Conservation (phyloP, 2,113 vertebrate genomes). For the Cichladusa arquata region DNA sequence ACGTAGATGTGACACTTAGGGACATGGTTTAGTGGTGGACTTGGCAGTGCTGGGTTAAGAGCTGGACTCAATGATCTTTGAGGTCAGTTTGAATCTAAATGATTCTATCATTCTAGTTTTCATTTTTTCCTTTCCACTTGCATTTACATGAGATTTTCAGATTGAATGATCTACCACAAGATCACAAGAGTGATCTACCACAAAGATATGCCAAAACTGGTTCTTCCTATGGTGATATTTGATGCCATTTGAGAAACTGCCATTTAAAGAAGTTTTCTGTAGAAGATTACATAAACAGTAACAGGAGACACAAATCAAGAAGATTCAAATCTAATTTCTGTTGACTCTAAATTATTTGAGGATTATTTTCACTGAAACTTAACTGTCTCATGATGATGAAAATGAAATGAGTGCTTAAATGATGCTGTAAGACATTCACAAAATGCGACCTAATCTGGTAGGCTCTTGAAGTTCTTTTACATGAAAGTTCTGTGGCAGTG, state of each 20-base stretch:
- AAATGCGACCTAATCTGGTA: not conserved
- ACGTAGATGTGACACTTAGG: not conserved
- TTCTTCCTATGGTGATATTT: not conserved
- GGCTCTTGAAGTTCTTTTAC: not conserved
- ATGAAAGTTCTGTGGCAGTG: not conserved
- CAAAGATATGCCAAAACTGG: not conserved
- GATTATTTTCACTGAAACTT: not conserved
- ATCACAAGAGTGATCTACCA: not conserved
- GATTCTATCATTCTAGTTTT: not conserved
- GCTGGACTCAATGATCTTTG: not conserved
- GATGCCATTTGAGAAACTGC: not conserved
- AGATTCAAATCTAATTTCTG: not conserved
- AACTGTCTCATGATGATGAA: not conserved
- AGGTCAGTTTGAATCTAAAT: not conserved
- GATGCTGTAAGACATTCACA: fast-evolving
- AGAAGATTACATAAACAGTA: not conserved
- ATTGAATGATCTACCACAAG: not conserved
- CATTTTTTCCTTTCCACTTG: not conserved
- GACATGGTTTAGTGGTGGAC: not conserved
- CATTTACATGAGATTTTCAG: not conserved
- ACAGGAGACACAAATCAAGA: not conserved
- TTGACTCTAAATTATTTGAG: not conserved
- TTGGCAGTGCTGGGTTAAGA: not conserved
- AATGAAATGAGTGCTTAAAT: not conserved
- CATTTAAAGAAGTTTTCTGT: not conserved